phyloP scores from a whole-genome alignment of 1,140 invertebrate species.

The Anoplophora glabripennis region DNA sequence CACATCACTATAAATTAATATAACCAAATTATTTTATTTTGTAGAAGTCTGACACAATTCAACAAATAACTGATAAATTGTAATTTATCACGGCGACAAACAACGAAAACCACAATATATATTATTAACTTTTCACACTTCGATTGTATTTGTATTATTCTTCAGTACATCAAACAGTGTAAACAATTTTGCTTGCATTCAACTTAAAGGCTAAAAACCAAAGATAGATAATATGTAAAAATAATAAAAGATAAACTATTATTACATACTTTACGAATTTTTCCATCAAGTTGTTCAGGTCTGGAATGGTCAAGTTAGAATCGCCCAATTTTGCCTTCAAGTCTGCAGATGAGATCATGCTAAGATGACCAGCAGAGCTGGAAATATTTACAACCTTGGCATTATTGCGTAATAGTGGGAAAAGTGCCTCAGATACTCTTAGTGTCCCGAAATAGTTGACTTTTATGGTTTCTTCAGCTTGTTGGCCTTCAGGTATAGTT shows the following conservation, averaged over 20 bases:
- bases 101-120: neutral
- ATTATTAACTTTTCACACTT: neutral
- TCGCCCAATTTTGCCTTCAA: conserved; percentile 55
- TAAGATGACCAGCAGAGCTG: conserved; percentile 62
- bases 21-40: no score
- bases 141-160: neutral
- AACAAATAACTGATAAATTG: no score
- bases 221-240: neutral
- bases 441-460: conserved; percentile 68
- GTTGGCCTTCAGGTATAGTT: conserved; percentile 62
- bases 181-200: no score
- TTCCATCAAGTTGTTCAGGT: conserved; percentile 59
- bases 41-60: no score
- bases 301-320: conserved; percentile 54
- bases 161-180: no score
- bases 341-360: conserved; percentile 53
- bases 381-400: conserved; percentile 73
- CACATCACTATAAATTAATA: no score
- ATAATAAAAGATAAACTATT: conserved; percentile 22
- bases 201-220: no score
- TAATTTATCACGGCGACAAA: no score
- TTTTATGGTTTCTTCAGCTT: conserved; percentile 66
- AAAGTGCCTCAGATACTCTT: conserved; percentile 61
- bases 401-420: conserved; percentile 64
- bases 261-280: conserved; percentile 59